phyloP scores from a whole-genome alignment of 2,113 vertebrate species.

The Pipra filicauda region DNA sequence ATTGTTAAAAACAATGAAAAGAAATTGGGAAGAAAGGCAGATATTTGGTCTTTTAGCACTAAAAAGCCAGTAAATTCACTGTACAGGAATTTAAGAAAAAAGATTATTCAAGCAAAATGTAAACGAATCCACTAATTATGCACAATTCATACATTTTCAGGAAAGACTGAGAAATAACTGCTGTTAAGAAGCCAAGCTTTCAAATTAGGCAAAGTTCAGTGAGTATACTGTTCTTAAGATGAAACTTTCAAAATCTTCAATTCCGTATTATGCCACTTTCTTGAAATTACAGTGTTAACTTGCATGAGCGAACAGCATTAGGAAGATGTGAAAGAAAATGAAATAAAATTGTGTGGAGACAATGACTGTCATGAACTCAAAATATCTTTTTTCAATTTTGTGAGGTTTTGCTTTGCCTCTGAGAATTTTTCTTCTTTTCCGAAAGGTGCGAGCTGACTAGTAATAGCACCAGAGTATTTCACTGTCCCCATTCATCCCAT shows the following conservation, averaged over 20 bases:
- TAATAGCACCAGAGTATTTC: not conserved
- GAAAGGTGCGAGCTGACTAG: not conserved
- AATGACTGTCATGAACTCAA: not conserved
- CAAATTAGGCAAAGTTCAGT: not conserved
- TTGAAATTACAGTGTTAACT: not conserved
- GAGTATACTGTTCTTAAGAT: not conserved
- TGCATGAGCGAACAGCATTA: not conserved
- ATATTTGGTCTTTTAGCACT: conserved; percentile 17
- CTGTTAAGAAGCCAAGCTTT: not conserved
- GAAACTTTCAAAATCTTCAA: not conserved
- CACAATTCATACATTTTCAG: not conserved
- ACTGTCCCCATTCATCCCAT: not conserved
- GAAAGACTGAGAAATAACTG: not conserved
- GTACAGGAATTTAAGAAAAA: not conserved
- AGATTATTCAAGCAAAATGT: not conserved
- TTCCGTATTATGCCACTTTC: not conserved
- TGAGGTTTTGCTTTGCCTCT: not conserved
- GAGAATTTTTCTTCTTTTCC: not conserved
- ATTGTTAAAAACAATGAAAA: conserved; percentile 55
- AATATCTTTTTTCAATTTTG: not conserved
- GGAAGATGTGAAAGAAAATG: not conserved
- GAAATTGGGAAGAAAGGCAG: conserved; percentile 24
- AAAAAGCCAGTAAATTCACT: not conserved
- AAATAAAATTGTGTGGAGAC: not conserved
- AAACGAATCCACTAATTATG: not conserved